Conservation (phyloP, 2,888 invertebrate species). For the Drosophila putrida region DNA sequence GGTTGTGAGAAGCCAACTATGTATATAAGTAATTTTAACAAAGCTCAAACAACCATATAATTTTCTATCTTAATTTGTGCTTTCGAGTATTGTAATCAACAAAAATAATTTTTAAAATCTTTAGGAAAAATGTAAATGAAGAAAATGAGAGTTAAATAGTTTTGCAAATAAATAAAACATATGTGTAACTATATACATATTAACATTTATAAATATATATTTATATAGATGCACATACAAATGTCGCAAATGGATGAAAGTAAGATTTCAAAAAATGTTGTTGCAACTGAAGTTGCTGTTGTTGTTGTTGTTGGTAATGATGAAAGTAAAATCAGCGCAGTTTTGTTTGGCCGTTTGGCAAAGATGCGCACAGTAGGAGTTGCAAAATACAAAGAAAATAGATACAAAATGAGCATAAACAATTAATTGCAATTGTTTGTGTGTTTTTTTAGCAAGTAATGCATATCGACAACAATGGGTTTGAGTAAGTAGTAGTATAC, state of each 20-base stretch:
- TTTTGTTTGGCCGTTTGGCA: conserved; percentile 55
- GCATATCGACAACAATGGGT: conserved; percentile 31
- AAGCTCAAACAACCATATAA: not conserved
- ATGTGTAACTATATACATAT: not conserved
- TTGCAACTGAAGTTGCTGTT: conserved; percentile 12
- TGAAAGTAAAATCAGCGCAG: conserved; percentile 83
- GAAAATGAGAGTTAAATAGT: conserved; percentile 21
- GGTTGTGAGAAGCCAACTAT: conserved; percentile 9
- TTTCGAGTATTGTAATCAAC: conserved; percentile 14
- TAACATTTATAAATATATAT: conserved; percentile 3
- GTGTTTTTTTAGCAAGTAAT: conserved; percentile 56
- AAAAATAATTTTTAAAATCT: not conserved
- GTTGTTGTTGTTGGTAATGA: conserved; percentile 50
- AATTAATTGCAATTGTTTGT: conserved; percentile 59
- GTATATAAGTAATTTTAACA: conserved; percentile 15
- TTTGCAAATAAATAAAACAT: conserved; percentile 28
- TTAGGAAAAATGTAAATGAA: conserved; percentile 5
- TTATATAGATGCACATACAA: conserved; percentile 25
- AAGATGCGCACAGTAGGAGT: conserved; percentile 62
- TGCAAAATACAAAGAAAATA: conserved; percentile 29
- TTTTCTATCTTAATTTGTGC: not conserved
- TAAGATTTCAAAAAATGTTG: conserved; percentile 69
- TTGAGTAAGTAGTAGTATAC: conserved; percentile 9
- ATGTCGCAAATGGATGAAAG: conserved; percentile 67
- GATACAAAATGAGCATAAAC: conserved; percentile 49